These are phyloP conservation scores for Rhea pennata DNA, from an alignment of 2,113 vertebrate species.

Conservation along the genomic window DNA sequence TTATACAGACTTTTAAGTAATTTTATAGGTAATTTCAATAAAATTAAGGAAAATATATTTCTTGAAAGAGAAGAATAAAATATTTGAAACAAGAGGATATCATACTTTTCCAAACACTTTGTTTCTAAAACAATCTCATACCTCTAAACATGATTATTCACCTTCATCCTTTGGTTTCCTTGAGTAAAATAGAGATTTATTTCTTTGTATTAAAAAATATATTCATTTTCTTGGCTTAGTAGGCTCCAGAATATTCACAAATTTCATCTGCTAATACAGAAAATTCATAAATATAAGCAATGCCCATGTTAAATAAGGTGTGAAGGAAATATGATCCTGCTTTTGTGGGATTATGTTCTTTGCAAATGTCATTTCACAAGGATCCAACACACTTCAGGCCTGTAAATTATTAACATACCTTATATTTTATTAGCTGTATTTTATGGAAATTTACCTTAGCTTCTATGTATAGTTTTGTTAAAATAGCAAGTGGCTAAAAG, in stretches of 20 bases:
- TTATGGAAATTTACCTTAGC: conserved; percentile 56
- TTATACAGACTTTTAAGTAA: neutral
- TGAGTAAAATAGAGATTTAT: neutral
- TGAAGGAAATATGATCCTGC: neutral
- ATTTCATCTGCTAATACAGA: neutral
- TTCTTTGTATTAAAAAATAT: neutral
- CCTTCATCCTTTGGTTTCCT: neutral
- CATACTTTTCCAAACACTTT: neutral
- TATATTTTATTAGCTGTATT: conserved; percentile 41
- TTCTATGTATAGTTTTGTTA: conserved; percentile 44
- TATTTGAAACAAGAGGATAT: neutral
- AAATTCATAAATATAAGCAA: neutral
- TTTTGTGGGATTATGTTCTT: conserved; percentile 18
- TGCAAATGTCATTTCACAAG: neutral
- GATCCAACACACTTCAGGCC: neutral
- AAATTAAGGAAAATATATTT: neutral
- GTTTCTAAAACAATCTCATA: neutral
- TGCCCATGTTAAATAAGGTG: conserved; percentile 12
- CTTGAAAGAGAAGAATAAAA: neutral
- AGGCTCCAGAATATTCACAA: neutral
- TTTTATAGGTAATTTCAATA: neutral
- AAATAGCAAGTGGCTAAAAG: conserved; percentile 66
- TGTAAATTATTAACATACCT: conserved; percentile 68
- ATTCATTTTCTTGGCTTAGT: neutral
- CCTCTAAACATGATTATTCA: neutral